Evolutionary conservation across 2,797 vertebrate species (phyloP).

Genomic region (Mus minutoides): DNA sequence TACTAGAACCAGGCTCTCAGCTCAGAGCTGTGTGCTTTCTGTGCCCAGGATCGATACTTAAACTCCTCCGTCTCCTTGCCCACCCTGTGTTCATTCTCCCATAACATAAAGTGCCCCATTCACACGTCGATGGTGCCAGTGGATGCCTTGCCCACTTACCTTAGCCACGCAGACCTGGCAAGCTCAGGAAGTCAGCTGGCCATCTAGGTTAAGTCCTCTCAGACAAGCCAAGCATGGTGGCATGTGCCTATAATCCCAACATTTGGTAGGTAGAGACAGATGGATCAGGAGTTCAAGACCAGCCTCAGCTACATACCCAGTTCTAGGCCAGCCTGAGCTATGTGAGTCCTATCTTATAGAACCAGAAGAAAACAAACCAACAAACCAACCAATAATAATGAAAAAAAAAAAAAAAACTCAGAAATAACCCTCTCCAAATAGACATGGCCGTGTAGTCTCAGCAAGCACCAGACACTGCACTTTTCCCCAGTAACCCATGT

Average conservation of each 20-base stretch:
- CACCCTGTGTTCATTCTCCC: neutral
- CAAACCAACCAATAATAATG: neutral
- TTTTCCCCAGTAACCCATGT: accelerated
- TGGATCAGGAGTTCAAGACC: neutral
- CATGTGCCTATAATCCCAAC: neutral
- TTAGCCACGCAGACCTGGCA: neutral
- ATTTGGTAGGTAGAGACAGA: neutral
- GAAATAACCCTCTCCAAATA: neutral
- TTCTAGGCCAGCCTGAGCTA: neutral
- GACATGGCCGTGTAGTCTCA: neutral
- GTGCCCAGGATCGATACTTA: neutral
- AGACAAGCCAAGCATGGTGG: neutral
- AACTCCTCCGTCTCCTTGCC: accelerated
- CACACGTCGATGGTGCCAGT: too few relatives aligned
- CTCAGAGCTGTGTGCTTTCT: neutral
- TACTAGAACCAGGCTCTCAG: neutral
- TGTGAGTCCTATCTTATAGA: neutral
- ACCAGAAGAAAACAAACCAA: neutral
- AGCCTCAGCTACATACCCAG: neutral
- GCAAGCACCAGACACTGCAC: accelerated
- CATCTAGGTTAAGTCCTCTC: neutral
- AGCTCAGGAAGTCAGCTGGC: neutral
- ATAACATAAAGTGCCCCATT: neutral
- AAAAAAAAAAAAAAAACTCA: neutral
- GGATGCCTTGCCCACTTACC: neutral